Percentiles rank a stretch among this genome's conserved stretches.
Evolutionary conservation across 2,797 vertebrate species (phyloP).

Genomic region (Tamandua tetradactyla): DNA sequence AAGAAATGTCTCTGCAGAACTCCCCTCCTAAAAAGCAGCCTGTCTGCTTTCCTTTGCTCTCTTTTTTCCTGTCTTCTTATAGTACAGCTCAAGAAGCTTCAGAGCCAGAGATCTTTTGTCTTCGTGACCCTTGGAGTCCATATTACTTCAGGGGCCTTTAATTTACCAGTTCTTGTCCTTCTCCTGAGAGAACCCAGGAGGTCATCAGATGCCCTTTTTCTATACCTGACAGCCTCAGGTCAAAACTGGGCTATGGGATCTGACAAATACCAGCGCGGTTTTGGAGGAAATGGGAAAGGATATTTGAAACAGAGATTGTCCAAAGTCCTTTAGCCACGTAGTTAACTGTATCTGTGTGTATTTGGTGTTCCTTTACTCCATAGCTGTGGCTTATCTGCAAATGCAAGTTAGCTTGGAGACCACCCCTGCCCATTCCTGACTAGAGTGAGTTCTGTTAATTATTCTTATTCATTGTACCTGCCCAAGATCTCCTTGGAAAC

Average conservation of each 20-base stretch:
- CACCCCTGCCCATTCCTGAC: background rate
- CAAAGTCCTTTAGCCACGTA: background rate
- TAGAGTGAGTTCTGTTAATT: constrained; percentile 37
- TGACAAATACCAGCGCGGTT: constrained; percentile 2
- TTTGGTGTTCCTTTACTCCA: constrained; percentile 7
- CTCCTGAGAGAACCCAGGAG: background rate
- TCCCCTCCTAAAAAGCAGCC: background rate
- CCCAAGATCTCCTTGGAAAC: background rate
- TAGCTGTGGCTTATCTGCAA: constrained; percentile 2
- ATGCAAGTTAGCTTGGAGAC: background rate
- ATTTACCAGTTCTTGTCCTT: constrained; percentile 48
- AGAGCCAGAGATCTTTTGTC: background rate
- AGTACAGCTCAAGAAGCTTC: background rate
- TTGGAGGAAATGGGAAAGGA: background rate
- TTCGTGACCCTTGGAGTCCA: background rate
- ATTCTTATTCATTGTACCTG: constrained; percentile 3
- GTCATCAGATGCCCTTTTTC: constrained; percentile 12
- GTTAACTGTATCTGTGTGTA: background rate
- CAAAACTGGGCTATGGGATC: constrained; percentile 1
- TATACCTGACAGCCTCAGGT: background rate
- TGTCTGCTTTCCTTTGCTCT: background rate
- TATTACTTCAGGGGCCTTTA: constrained; percentile 24
- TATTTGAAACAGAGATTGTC: constrained; percentile 44
- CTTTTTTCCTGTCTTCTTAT: background rate
- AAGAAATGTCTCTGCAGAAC: constrained; percentile 3